A percentile compares a stretch with the other conserved stretches of the same genome.
These are phyloP conservation scores for Penaeus japonicus DNA, from an alignment of 1,140 invertebrate species.

Conservation along the genomic window DNA sequence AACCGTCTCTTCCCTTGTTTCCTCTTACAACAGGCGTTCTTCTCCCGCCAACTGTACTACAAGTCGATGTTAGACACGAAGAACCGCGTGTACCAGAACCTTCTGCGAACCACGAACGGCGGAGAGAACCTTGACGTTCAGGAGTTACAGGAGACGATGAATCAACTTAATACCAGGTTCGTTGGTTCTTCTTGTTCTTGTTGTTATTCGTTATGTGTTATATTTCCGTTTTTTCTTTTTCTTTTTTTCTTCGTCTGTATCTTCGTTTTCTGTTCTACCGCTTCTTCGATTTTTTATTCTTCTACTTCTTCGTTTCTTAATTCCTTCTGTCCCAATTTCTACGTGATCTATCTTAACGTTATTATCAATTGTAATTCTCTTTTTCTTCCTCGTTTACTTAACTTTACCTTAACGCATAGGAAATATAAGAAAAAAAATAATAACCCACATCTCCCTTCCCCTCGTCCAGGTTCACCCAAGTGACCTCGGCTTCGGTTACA, in stretches of 20 bases:
- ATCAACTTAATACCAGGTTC: constrained; percentile 84
- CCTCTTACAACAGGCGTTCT: constrained; percentile 72
- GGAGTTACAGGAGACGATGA: constrained; percentile 76
- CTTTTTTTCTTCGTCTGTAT: background rate
- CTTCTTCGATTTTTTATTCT: too few relatives aligned
- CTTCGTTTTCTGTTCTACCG: background rate
- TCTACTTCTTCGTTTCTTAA: too few relatives aligned
- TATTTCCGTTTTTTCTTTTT: background rate
- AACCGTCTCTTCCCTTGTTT: constrained; percentile 23
- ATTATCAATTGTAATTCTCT: too few relatives aligned
- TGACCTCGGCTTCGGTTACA: constrained; percentile 60
- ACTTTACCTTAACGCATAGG: background rate
- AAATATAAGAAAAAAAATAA: background rate
- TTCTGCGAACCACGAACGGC: constrained; percentile 79
- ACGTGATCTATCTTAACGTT: too few relatives aligned
- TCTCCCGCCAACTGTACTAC: constrained; percentile 87
- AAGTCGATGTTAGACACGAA: constrained; percentile 93
- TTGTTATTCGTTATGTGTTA: background rate
- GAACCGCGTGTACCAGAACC: constrained; percentile 90
- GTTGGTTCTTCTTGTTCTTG: background rate
- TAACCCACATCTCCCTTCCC: background rate
- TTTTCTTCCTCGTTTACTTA: too few relatives aligned
- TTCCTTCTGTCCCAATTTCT: too few relatives aligned
- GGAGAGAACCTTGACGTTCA: constrained; percentile 77
- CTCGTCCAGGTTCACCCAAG: constrained; percentile 19